These are phyloP conservation scores for Zaprionus lineosus DNA, from an alignment of 2,888 invertebrate genomes.

Conservation along the genomic window DNA sequence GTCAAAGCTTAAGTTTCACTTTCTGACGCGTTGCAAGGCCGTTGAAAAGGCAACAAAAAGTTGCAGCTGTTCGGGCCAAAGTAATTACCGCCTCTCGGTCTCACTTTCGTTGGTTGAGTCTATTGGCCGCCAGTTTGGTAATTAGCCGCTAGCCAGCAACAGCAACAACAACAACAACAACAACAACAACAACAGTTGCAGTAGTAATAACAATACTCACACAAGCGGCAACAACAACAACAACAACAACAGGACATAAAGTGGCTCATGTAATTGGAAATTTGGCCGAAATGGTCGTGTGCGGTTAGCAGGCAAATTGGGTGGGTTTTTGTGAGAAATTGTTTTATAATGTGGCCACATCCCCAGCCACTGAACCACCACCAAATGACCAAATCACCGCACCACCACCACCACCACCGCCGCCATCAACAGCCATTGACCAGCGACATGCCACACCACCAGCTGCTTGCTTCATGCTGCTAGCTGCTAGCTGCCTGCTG, in stretches of 20 bases:
- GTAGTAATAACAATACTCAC: slow-evolving; percentile 14
- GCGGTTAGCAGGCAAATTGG: slow-evolving; percentile 62
- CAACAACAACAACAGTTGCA: slow-evolving; percentile 24
- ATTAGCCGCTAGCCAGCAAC: slow-evolving; percentile 60
- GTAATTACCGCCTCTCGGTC: slow-evolving; percentile 64
- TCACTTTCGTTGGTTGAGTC: slow-evolving; percentile 56
- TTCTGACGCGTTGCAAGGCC: slow-evolving; percentile 47
- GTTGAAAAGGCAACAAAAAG: slow-evolving; percentile 20
- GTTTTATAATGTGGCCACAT: slow-evolving; percentile 70
- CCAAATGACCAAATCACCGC: neutral
- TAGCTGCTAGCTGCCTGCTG: too few species aligned
- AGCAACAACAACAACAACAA: slow-evolving; percentile 10
- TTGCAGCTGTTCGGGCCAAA: slow-evolving; percentile 35
- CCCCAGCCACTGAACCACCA: slow-evolving; percentile 34
- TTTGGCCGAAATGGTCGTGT: slow-evolving; percentile 34
- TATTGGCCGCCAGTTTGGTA: slow-evolving; percentile 46
- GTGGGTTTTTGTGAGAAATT: slow-evolving; percentile 67
- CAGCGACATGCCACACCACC: neutral
- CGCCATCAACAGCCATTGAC: slow-evolving; percentile 5
- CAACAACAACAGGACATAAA: slow-evolving; percentile 36
- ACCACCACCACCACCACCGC: neutral
- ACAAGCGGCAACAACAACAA: slow-evolving; percentile 2
- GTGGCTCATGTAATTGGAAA: slow-evolving; percentile 63
- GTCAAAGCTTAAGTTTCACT: slow-evolving; percentile 50
- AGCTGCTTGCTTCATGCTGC: too few species aligned